Conservation (phyloP, 2,888 invertebrate species). For the Drosophila cracens region DNA sequence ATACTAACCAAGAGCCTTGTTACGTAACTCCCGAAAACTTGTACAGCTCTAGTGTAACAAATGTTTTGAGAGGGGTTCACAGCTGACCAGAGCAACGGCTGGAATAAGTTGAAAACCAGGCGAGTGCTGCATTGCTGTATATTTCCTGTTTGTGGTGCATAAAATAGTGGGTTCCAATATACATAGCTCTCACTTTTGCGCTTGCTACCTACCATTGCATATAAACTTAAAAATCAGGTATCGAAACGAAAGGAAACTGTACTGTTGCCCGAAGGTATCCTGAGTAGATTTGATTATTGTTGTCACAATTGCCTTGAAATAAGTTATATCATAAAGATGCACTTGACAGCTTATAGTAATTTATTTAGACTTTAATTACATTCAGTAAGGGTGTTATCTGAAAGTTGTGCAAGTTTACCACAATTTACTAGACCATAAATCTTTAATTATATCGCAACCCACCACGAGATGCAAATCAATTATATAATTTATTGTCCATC, state of each 20-base stretch:
- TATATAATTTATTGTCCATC: slow-evolving; percentile 25
- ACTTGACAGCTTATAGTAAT: slow-evolving; percentile 11
- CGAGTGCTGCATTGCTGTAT: slow-evolving; percentile 46
- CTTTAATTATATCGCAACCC: slow-evolving; percentile 29
- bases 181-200: slow-evolving; percentile 58
- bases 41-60: slow-evolving; percentile 48
- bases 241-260: slow-evolving; percentile 15
- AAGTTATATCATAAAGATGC: background rate
- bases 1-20: slow-evolving; percentile 54
- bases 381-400: background rate
- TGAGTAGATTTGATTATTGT: slow-evolving; percentile 1
- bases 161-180: slow-evolving; percentile 55
- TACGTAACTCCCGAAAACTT: slow-evolving; percentile 70
- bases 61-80: slow-evolving; percentile 53
- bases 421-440: slow-evolving; percentile 37
- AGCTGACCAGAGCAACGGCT: slow-evolving; percentile 38
- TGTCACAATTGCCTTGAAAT: slow-evolving; percentile 5
- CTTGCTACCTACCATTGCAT: slow-evolving; percentile 13
- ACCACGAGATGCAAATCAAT: slow-evolving; percentile 43
- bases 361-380: slow-evolving; percentile 14
- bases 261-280: slow-evolving; percentile 1
- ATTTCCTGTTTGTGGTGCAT: slow-evolving; percentile 70
- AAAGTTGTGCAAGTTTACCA: background rate
- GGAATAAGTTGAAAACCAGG: slow-evolving; percentile 40
- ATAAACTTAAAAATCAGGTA: slow-evolving; percentile 12